Base-by-base conservation (phyloP, 2,113 vertebrate species). In the Delphinapterus leucas region DNA sequence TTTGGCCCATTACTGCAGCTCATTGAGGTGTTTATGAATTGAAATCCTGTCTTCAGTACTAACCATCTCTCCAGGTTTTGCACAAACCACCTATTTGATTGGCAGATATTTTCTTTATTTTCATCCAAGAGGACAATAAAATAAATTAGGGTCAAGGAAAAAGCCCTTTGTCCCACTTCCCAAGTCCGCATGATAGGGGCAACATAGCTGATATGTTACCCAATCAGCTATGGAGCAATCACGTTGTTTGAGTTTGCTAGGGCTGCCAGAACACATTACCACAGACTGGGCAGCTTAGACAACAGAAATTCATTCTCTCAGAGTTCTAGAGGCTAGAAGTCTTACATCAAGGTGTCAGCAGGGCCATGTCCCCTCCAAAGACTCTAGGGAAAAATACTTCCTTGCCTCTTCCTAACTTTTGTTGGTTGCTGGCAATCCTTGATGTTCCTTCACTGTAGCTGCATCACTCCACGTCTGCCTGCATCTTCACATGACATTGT, bases 71-170 rank as follows among this genome's bases (percentile, higher is more conserved):
- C 55, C 53, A 67, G 47, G 63, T 93, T 93, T 96, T 63, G 25
- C 31, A 70, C 5, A 88, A 91, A 58, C 23, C 65, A 36, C 63
- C 41, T 5, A 84, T 70, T 77, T 79, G 8, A 86, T 7, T 73
- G 76, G 47, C 38, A 86, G 79, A 63, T n/a, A 11, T n/a, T 61
- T 28, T 88, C 63, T 74, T 86, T 73, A 21, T 84, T 93, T 90
- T 92, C 26, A 90, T 74, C 76, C 60, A 90, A 87, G 49, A 93
- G 21, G 47, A 87, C 79, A 93, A 90, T 60, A 93, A 92, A 95
- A 97, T 41, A 90, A 85, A 90, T 88, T 31, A 89, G 36, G 31
- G 79, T 74, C 82, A 96, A 95, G 38, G 58, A 81, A 76, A 70
- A 91, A 96, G 70, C 49, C 53, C 26, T 88, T 55, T 92, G 77